phyloP scores from a whole-genome alignment of 2,888 invertebrate genomes.

The Ditylenchus weischeri region DNA sequence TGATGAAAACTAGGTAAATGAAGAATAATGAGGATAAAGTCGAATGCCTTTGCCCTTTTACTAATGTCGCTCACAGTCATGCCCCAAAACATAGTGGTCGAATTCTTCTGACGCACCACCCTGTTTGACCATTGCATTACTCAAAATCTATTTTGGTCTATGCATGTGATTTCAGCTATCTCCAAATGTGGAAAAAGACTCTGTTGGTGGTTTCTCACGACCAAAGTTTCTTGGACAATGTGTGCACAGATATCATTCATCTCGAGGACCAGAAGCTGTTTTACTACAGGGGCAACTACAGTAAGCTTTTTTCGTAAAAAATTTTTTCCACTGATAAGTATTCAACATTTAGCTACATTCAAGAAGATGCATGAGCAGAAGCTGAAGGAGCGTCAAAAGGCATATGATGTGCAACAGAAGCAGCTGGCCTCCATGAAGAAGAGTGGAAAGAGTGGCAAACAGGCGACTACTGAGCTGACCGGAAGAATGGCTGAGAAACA shows the following conservation, averaged over 20 bases:
- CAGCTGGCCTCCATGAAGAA: constrained; percentile 91
- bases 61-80: too few species aligned
- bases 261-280: constrained; percentile 86
- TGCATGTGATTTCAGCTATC: constrained; percentile 68
- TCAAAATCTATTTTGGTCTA: background rate
- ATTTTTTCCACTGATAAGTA: background rate
- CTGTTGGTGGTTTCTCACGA: constrained; percentile 97
- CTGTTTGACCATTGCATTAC: too few species aligned
- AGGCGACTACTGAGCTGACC: constrained; percentile 66
- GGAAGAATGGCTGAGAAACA: constrained; percentile 31
- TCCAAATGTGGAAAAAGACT: constrained; percentile 98
- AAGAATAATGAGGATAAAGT: too few species aligned
- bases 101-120: too few species aligned
- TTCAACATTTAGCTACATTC: constrained; percentile 66
- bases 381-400: constrained; percentile 87
- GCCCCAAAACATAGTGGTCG: too few species aligned
- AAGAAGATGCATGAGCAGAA: constrained; percentile 98
- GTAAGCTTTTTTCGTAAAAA: constrained; percentile 37
- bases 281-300: constrained; percentile 96
- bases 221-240: constrained; percentile 98
- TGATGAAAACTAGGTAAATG: too few species aligned
- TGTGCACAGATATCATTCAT: constrained; percentile 97
- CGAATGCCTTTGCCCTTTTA: too few species aligned
- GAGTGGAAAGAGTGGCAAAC: constrained; percentile 88
- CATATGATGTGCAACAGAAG: constrained; percentile 97